Base-by-base conservation (phyloP, 2,797 vertebrate species). In the Enteromius viviparus region DNA sequence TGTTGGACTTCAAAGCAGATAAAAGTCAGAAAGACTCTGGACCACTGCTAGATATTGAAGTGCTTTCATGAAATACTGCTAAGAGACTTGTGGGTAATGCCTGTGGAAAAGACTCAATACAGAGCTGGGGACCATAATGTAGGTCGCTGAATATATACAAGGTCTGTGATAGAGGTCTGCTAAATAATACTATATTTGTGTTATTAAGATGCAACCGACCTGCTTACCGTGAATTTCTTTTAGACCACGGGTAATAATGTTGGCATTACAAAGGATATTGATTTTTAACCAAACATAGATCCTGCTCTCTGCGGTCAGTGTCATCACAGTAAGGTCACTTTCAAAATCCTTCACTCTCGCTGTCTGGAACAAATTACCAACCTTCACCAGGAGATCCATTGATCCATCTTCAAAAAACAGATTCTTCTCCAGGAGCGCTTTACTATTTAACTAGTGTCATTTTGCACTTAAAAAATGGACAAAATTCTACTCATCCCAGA, bases 11-110 rank as follows among this genome's bases (percentile, higher is more conserved):
- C 69, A 86, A 76, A 69, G 70, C 78, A 53, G 81, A 81, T 87
- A 71, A 79, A 78, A 86, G 72, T 82, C 32, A 84, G 76, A 72
- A 49, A 58, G 58, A 58, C 65, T 32, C 47, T 69, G 62, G 37
- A 78, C 78, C 64, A 53, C 53, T 78, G 64, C 70, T 79, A 62
- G 68, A 83, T 66, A 40, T 47, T 58, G 69, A 66, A 85, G 53
- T 64, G 47, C 60, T 84, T 70, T 83, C 49, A 80, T 78, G 29
- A 68, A 83, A 78, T 78, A 65, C 37, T 83, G 58, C 84, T 78
- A 15, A 69, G 49, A 69, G 80, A 79, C 81, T 83, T 53, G n/a
- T 82, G 75, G n/a, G 58, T 62, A 65, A 78, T 26, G 29, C 64
- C 45, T 37, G 42, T 15, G 64, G 58, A 80, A 70, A 40, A 37